phyloP scores from a whole-genome alignment of 2,797 vertebrate species.

The Hoplostethus mediterraneus region DNA sequence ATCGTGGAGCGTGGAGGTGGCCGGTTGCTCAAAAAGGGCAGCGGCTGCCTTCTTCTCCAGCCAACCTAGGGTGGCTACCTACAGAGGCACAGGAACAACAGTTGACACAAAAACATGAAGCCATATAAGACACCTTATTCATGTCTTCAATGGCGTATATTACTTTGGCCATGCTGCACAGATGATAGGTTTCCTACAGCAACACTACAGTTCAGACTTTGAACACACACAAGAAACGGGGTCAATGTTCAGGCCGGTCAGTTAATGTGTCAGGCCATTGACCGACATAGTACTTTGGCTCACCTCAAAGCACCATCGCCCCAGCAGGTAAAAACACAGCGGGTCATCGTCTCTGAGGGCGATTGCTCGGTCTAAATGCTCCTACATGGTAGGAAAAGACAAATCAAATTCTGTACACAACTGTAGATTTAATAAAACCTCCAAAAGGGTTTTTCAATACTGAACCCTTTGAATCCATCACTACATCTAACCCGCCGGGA shows the following conservation, averaged over 20 bases:
- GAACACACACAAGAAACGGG: background rate
- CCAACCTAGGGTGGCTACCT: slow-evolving; percentile 93
- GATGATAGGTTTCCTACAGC: background rate
- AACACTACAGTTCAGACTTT: background rate
- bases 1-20: slow-evolving; percentile 86
- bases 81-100: slow-evolving; percentile 27
- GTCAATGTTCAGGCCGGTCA: too few species aligned
- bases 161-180: background rate
- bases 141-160: background rate
- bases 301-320: slow-evolving; percentile 86
- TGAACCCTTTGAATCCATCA: background rate
- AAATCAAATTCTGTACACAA: background rate
- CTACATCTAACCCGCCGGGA: too few species aligned
- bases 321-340: slow-evolving; percentile 82
- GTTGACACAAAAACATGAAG: background rate
- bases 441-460: background rate
- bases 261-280: too few species aligned
- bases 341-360: slow-evolving; percentile 80
- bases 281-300: slow-evolving; percentile 2
- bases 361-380: slow-evolving; percentile 81
- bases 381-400: slow-evolving; percentile 57
- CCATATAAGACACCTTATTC: background rate
- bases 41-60: slow-evolving; percentile 91
- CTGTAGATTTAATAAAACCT: background rate
- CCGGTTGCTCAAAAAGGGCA: slow-evolving; percentile 87